Evolutionary conservation across 2,888 invertebrate species (phyloP).

Genomic region (Tipula confusa): DNA sequence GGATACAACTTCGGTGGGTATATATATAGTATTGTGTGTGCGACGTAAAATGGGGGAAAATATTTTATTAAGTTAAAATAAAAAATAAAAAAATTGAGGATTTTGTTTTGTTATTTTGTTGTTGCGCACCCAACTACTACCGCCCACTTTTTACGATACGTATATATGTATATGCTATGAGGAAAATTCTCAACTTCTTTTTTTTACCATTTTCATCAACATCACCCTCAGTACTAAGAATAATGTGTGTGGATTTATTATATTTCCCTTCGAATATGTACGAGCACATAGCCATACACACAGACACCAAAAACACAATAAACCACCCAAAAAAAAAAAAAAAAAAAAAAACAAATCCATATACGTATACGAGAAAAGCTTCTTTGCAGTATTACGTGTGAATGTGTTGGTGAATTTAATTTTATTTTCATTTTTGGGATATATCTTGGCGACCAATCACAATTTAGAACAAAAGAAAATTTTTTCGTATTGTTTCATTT

Average conservation of each 20-base stretch:
- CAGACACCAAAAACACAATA: not conserved
- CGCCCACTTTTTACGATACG: not conserved
- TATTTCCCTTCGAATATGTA: not conserved
- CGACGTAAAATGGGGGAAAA: slow-evolving; percentile 3
- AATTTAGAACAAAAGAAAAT: slow-evolving; percentile 34
- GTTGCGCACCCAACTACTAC: slow-evolving; percentile 16
- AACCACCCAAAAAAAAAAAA: slow-evolving; percentile 13
- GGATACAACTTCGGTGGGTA: not conserved
- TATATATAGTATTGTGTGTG: too few relatives aligned
- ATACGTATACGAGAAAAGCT: not conserved
- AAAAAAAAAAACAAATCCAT: not conserved
- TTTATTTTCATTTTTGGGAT: not conserved
- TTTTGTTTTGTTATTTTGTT: not conserved
- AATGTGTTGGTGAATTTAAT: not conserved
- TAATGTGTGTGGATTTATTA: slow-evolving; percentile 20
- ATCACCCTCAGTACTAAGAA: not conserved
- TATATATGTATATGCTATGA: not conserved
- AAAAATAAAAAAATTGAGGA: not conserved
- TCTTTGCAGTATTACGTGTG: not conserved
- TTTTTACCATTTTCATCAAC: not conserved
- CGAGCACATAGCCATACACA: not conserved
- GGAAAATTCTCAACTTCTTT: not conserved
- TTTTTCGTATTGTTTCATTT: not conserved
- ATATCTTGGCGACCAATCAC: slow-evolving; percentile 35
- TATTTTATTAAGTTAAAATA: slow-evolving; percentile 20